These are phyloP conservation scores for Crematogaster levior DNA, from an alignment of 2,888 invertebrate genomes.

Conservation along the genomic window DNA sequence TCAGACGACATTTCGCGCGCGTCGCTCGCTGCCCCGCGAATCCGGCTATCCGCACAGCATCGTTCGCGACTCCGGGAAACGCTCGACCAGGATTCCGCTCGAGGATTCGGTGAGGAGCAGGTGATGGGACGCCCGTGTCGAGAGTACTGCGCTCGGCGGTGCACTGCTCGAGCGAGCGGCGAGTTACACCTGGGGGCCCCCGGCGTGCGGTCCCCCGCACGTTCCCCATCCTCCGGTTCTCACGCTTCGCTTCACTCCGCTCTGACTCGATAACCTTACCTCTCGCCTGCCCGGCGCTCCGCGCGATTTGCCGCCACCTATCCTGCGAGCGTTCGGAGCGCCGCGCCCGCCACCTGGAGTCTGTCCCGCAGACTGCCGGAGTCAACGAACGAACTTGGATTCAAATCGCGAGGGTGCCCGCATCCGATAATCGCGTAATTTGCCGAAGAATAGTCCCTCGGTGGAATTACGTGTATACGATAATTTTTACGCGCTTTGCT, in stretches of 20 bases:
- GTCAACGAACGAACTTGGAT: too few relatives aligned
- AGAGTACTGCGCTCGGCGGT: conserved; percentile 71
- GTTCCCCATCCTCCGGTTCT: conserved; percentile 56
- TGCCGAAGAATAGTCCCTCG: too few relatives aligned
- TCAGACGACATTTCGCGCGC: conserved; percentile 80
- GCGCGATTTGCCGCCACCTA: too few relatives aligned
- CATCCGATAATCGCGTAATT: too few relatives aligned
- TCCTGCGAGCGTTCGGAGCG: too few relatives aligned
- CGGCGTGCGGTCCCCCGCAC: not conserved
- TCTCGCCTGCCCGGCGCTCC: too few relatives aligned
- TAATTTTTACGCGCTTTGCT: too few relatives aligned
- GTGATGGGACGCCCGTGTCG: conserved; percentile 33
- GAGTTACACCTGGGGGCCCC: conserved; percentile 42
- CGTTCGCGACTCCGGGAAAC: not conserved
- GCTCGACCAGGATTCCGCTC: not conserved
- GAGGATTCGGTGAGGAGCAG: not conserved
- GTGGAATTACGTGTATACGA: too few relatives aligned
- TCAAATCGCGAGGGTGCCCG: too few relatives aligned
- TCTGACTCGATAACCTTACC: not conserved
- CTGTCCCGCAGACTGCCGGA: too few relatives aligned
- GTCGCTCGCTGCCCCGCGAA: conserved; percentile 48
- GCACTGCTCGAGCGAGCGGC: conserved; percentile 64
- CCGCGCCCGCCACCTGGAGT: too few relatives aligned
- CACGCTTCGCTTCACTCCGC: conserved; percentile 42
- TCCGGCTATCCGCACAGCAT: conserved; percentile 31